Base-by-base conservation (phyloP, 1,140 invertebrate genomes). In the Lordiphosa collinella region DNA sequence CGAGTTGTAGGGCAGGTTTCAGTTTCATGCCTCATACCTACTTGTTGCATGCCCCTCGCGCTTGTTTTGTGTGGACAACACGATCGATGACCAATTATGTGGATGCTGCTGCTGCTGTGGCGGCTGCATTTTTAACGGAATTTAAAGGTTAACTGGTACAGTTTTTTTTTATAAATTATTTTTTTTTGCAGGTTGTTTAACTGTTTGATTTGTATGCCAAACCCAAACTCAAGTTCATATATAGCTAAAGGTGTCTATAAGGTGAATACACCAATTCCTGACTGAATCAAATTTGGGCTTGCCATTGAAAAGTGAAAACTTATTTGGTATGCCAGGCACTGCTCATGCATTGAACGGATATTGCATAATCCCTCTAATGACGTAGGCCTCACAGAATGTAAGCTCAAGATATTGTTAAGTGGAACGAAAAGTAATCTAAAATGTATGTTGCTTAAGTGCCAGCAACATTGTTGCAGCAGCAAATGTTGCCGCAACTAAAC, bases 121-220 rank as follows among this genome's bases (percentile, higher is more conserved):
- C 50, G 2, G 35, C 43, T 31, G 50, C 22, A 41, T 31, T 65
- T 47, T 82, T 82, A 82, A 82, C 76, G 76, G 76, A 82, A 82
- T 82, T 68, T 82, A 71, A 82, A 82, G 76, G 76, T 82, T 82
- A 82, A 82, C 76, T 70, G 55, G 76, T 82, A 71, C 67, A 75
- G 70, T 82, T 60, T 53, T 31, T 18, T 13, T 35, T 35, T 44
- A 40, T 34, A n/a, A n/a, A n/a, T 34, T 35, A 6, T 32, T 11
- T 22, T n/a, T 53, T 52, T 57, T 46, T 50, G 32, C 49, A 44
- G 47, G 60, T 68, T 53, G 63, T 54, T 50, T 63, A 79, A 73
- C 69, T 72, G 69, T 80, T 80, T 69, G 54, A 68, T 64, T 56
- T 65, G 61, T 49, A 73, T 60, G 53, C 58, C 40, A 58, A 63